These are phyloP conservation scores for Platycnemis pennipes DNA, from an alignment of 2,888 invertebrate species.

Conservation along the genomic window DNA sequence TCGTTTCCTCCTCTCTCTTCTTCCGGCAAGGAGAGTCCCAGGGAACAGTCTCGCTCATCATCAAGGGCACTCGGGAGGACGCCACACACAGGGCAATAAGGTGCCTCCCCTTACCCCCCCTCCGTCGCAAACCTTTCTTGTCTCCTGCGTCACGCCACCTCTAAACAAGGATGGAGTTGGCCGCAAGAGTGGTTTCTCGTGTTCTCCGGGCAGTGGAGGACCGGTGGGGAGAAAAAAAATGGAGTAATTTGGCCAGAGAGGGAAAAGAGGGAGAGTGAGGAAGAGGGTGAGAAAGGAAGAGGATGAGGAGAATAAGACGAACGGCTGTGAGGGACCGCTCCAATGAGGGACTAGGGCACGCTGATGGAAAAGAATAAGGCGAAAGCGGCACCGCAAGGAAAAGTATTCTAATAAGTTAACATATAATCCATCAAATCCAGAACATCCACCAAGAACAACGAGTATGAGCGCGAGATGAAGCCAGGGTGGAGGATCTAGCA, in stretches of 20 bases:
- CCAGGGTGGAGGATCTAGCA: no score
- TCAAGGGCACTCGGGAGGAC: neutral
- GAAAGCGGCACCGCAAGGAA: neutral
- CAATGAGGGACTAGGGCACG: neutral
- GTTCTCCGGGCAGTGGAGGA: neutral
- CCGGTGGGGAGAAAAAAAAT: neutral
- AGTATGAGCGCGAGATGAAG: no score
- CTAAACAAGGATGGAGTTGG: conserved; percentile 33
- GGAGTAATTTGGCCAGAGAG: conserved; percentile 66
- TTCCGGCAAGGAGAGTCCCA: neutral
- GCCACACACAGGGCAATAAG: neutral
- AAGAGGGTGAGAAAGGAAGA: conserved; percentile 9
- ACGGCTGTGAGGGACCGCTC: neutral
- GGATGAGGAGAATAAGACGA: conserved; percentile 49
- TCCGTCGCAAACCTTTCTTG: neutral
- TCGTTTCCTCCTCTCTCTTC: no score
- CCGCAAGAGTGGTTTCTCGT: conserved; percentile 55
- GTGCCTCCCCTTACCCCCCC: neutral
- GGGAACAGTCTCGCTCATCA: neutral
- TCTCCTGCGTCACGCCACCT: neutral
- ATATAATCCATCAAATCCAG: neutral
- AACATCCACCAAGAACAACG: no score
- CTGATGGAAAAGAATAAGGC: neutral
- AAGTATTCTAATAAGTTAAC: neutral
- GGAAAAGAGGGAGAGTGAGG: conserved; percentile 21